Base-by-base conservation (phyloP, 2,888 invertebrate species). In the Drosophila rubida region DNA sequence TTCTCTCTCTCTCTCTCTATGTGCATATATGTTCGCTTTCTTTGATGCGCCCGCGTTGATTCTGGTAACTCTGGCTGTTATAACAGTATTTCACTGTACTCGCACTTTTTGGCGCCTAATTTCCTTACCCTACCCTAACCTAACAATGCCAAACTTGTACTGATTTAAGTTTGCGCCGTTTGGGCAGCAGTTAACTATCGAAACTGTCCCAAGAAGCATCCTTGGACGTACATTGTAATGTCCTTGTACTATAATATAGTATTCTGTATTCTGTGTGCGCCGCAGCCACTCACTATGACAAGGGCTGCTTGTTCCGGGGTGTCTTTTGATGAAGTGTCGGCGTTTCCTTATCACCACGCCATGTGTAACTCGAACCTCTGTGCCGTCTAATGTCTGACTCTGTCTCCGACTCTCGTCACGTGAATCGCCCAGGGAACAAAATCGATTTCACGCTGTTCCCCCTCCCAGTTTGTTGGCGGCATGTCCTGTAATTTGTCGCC, bases 401-500 rank as follows among this genome's bases (percentile, higher is more conserved):
- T 37, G 54, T 46, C 64, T 80, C 51, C 41, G 30, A 9, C 25
- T 50, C 19, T 70, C 71, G 74, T 70, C 63, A 67, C 42, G 64
- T 67, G 70, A 74, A 73, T 77, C 64, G 70, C 55, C 76, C 61
- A 69, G 68, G 71, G 65, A 75, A 69, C 64, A 73, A 88, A 85
- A 85, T 88, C 85, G 85, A 88, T 85, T 88, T 71, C 67, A 62
- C 53, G 66, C 73, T 68, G 50, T 42, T 62, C 59, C 51, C 58
- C 41, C 61, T 48, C 51, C 58, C 37, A 61, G 45, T 44, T 46
- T 53, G 48, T 55, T 58, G 44, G 45, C 61, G 58, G 57, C 80
- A 66, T 86, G 80, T 76, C 67, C 81, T 78, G 87, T 81, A 83
- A 86, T 81, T 81, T 86, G 87, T 80, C 84, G 64, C 50, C 69